Evolutionary conservation across 2,888 invertebrate genomes (phyloP).

Genomic region (Ariolimax columbianus): DNA sequence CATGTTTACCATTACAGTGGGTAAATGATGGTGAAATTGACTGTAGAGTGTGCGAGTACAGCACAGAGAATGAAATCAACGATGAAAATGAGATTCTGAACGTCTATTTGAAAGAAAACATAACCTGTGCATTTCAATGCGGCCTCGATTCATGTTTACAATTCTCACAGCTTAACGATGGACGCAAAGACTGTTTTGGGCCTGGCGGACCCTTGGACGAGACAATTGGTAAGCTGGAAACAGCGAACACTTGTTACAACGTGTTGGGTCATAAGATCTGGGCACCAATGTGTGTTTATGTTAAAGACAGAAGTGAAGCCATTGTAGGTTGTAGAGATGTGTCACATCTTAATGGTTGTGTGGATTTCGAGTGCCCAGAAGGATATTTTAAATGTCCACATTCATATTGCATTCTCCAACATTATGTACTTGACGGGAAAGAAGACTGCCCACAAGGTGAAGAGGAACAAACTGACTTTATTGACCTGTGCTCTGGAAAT

Average conservation of each 20-base stretch:
- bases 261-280: background rate
- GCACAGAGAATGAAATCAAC: background rate
- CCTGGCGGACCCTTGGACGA: slow-evolving; percentile 15
- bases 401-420: slow-evolving; percentile 20
- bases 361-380: background rate
- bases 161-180: background rate
- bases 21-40: slow-evolving; percentile 1
- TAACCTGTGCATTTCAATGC: background rate
- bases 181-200: background rate
- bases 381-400: slow-evolving; percentile 30
- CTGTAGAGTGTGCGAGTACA: background rate
- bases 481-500: background rate
- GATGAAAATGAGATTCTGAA: background rate
- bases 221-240: background rate
- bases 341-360: slow-evolving; percentile 15
- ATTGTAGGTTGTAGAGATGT: slow-evolving; percentile 13
- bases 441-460: slow-evolving; percentile 16
- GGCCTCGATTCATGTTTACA: background rate
- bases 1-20: background rate
- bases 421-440: slow-evolving; percentile 26
- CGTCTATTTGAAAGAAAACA: background rate
- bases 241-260: background rate
- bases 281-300: slow-evolving; percentile 27
- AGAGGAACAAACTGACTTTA: background rate
- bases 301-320: background rate